phyloP scores from a whole-genome alignment of 2,888 invertebrate species.

The Meiosimyza decipiens region DNA sequence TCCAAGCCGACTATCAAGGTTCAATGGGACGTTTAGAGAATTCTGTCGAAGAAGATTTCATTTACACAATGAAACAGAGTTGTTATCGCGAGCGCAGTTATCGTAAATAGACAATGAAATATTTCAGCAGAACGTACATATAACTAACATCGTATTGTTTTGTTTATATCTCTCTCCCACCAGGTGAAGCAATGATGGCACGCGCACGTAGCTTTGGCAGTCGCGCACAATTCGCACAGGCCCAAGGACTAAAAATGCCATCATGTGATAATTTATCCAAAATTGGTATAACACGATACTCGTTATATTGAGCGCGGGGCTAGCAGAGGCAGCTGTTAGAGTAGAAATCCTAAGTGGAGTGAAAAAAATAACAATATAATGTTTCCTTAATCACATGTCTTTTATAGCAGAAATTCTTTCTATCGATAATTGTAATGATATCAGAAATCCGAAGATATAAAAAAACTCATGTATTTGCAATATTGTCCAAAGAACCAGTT shows the following conservation, averaged over 20 bases:
- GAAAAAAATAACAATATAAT: neutral
- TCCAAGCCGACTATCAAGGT: constrained; percentile 83
- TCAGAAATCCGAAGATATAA: no score
- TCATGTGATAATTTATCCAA: constrained; percentile 80
- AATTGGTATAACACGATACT: constrained; percentile 62
- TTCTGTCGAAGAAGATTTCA: constrained; percentile 94
- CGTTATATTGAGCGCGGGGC: constrained; percentile 48
- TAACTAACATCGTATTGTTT: no score
- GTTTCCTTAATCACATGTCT: neutral
- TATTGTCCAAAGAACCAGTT: no score
- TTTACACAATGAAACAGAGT: constrained; percentile 84
- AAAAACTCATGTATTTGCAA: no score
- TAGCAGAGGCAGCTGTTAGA: neutral
- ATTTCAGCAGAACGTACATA: neutral
- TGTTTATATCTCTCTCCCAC: neutral
- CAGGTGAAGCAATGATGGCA: constrained; percentile 91
- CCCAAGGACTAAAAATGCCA: constrained; percentile 83
- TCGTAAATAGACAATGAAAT: constrained; percentile 65
- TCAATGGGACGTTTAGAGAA: constrained; percentile 87
- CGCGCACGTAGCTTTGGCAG: constrained; percentile 94
- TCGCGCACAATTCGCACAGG: constrained; percentile 80
- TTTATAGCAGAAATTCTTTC: constrained; percentile 1
- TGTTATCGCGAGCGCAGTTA: constrained; percentile 94
- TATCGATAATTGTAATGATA: neutral
- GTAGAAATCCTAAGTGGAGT: neutral